Evolutionary conservation across 2,113 vertebrate genomes (phyloP).

Genomic region (Loxodonta africana): DNA sequence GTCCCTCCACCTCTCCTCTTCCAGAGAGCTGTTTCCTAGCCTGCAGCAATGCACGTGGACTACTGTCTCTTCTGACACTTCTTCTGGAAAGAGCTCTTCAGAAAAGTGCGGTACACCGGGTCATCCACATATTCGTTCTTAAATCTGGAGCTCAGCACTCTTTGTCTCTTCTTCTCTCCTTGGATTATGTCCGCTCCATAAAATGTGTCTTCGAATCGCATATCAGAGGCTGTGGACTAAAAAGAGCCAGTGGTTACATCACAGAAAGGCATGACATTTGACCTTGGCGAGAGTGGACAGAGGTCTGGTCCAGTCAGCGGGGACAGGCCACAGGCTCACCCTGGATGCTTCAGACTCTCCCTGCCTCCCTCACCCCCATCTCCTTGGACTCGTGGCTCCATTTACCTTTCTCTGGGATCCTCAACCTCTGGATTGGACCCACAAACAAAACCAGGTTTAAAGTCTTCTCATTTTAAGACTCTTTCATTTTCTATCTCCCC

Average conservation of each 20-base stretch:
- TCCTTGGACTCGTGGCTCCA: neutral
- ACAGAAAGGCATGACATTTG: neutral
- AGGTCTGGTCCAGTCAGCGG: neutral
- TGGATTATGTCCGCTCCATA: slow-evolving; percentile 92
- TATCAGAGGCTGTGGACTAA: slow-evolving; percentile 97
- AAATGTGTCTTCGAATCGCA: slow-evolving; percentile 98
- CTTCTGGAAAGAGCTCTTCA: slow-evolving; percentile 91
- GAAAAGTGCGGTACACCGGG: slow-evolving; percentile 93
- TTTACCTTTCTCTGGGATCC: neutral
- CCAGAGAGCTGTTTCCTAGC: neutral
- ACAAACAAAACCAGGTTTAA: neutral
- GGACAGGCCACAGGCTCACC: neutral
- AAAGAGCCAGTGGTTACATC: slow-evolving; percentile 74
- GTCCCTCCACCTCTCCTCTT: neutral
- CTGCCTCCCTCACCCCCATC: neutral
- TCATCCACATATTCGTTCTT: slow-evolving; percentile 96
- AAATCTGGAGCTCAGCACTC: slow-evolving; percentile 95
- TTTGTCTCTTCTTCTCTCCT: slow-evolving; percentile 95
- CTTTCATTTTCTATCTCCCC: neutral
- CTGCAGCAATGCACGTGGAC: slow-evolving; percentile 32
- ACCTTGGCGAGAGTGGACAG: neutral
- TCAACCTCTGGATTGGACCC: neutral
- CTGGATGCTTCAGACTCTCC: neutral
- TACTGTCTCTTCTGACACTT: slow-evolving; percentile 92
- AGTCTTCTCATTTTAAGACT: neutral